phyloP scores from a whole-genome alignment of 2,888 invertebrate genomes.

The Ectemnius continuus region DNA sequence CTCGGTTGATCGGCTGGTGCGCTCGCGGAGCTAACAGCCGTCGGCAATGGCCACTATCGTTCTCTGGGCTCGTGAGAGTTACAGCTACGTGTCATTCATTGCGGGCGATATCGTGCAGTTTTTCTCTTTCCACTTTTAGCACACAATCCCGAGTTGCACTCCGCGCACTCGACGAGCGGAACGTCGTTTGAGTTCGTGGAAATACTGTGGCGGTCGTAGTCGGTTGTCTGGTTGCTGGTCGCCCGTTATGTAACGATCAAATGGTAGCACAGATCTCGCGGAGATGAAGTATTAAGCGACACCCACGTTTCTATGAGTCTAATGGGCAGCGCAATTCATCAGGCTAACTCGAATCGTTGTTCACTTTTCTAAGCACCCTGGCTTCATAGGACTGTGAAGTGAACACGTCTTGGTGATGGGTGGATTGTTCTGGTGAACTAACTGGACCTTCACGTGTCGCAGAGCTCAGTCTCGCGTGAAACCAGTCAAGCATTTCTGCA shows the following conservation, averaged over 20 bases:
- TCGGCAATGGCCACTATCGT: constrained; percentile 17
- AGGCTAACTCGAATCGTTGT: constrained; percentile 9
- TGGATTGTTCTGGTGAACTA: constrained; percentile 42
- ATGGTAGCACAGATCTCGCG: constrained; percentile 36
- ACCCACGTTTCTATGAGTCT: constrained; percentile 22
- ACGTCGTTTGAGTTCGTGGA: constrained; percentile 22
- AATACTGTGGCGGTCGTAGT: constrained; percentile 8
- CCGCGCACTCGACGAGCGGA: constrained; percentile 44
- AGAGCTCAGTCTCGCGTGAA: constrained; percentile 41
- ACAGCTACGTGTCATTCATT: constrained; percentile 2
- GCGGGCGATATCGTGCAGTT: constrained; percentile 20
- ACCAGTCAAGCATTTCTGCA: constrained; percentile 18
- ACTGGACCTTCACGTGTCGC: constrained; percentile 42
- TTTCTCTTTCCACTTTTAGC: constrained; percentile 42
- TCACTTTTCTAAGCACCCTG: constrained; percentile 23
- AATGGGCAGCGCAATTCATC: constrained; percentile 8
- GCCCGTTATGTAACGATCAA: constrained; percentile 37
- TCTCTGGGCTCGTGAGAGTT: constrained; percentile 30
- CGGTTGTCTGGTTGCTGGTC: constrained; percentile 20
- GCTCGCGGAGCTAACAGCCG: too few species aligned
- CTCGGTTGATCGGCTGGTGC: constrained; percentile 27
- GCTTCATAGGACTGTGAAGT: constrained; percentile 9
- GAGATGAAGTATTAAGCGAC: constrained; percentile 30
- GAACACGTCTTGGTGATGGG: constrained; percentile 11
- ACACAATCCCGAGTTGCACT: constrained; percentile 40